These are phyloP conservation scores for Lasioglossum figueresi DNA, from an alignment of 2,888 invertebrate genomes.

Conservation along the genomic window DNA sequence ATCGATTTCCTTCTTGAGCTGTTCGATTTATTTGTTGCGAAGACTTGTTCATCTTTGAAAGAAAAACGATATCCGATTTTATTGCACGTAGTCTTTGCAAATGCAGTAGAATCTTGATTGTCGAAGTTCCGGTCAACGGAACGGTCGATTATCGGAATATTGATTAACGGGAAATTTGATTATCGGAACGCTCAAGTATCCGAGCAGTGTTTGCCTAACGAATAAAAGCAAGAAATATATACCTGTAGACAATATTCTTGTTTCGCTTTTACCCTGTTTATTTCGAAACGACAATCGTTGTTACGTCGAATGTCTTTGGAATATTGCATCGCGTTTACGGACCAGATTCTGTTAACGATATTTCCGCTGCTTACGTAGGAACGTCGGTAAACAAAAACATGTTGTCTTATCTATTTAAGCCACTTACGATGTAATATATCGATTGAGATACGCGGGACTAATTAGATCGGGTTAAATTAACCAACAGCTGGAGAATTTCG, in stretches of 20 bases:
- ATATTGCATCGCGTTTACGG: not conserved
- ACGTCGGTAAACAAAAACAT: not conserved
- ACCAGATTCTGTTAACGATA: not conserved
- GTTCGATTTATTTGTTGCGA: not conserved
- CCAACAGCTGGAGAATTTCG: not conserved
- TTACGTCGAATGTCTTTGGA: not conserved
- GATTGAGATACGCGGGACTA: not conserved
- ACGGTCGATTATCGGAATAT: conserved; percentile 12
- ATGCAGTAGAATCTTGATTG: not conserved
- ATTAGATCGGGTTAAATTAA: not conserved
- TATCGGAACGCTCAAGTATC: not conserved
- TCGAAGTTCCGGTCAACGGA: not conserved
- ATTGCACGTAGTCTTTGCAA: not conserved
- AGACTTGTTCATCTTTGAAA: not conserved
- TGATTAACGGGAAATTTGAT: not conserved
- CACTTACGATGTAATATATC: not conserved
- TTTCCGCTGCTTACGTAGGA: not conserved
- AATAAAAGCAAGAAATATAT: not conserved
- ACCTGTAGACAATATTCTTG: not conserved
- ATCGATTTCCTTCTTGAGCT: too few relatives aligned
- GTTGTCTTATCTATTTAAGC: not conserved
- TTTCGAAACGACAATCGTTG: not conserved
- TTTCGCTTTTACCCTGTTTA: not conserved
- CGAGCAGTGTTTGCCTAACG: not conserved
- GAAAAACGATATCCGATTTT: not conserved